These are phyloP conservation scores for Meteorus cinctellus DNA, from an alignment of 2,888 invertebrate genomes.

Conservation along the genomic window DNA sequence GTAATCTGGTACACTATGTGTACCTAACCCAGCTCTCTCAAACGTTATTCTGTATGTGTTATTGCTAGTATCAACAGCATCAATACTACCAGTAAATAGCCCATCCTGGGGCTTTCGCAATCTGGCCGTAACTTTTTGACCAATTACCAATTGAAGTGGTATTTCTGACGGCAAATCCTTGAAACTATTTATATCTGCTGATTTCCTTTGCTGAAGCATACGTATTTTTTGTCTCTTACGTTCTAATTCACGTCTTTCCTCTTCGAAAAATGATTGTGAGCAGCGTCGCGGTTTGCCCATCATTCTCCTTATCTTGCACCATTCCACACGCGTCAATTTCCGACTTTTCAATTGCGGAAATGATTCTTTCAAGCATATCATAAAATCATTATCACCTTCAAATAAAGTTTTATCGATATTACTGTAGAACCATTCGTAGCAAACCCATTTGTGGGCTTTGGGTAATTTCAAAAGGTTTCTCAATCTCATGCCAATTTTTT, in stretches of 20 bases:
- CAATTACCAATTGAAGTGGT: conserved; percentile 94
- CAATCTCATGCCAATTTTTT: conserved; percentile 90
- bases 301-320: conserved; percentile 95
- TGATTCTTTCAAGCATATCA: conserved; percentile 92
- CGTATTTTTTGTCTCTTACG: conserved; percentile 93
- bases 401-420: conserved; percentile 96
- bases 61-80: conserved; percentile 95
- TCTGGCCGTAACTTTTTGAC: conserved; percentile 94
- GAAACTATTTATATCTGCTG: conserved; percentile 81
- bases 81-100: conserved; percentile 93
- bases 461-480: conserved; percentile 96
- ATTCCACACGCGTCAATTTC: conserved; percentile 90
- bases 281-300: conserved; percentile 98
- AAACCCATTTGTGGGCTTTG: conserved; percentile 99
- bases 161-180: conserved; percentile 96
- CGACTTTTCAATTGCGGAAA: conserved; percentile 93
- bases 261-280: conserved; percentile 95
- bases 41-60: conserved; percentile 96
- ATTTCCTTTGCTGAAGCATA: conserved; percentile 93
- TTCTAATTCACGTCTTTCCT: conserved; percentile 93
- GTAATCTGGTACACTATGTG: conserved; percentile 96
- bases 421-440: conserved; percentile 99
- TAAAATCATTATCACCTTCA: conserved; percentile 97
- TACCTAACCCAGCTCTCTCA: conserved; percentile 92
- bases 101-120: conserved; percentile 95